Evolutionary conservation across 2,113 vertebrate species (phyloP).

Genomic region (Xyrauchen texanus): DNA sequence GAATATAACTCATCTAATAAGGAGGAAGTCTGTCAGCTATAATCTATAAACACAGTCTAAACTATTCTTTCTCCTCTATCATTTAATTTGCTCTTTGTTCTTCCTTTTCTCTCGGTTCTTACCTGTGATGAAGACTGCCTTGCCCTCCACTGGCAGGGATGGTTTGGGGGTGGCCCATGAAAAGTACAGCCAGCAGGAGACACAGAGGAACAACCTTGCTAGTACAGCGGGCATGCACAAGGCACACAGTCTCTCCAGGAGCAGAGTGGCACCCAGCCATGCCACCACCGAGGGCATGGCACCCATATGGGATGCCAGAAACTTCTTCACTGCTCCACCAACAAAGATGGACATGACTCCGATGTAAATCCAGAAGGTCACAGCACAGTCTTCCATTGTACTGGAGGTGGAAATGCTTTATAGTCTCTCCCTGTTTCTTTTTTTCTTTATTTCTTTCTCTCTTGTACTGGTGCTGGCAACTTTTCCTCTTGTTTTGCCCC

Average conservation of each 20-base stretch:
- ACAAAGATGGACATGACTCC: conserved; percentile 65
- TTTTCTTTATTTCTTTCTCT: background rate
- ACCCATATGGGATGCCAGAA: conserved; percentile 66
- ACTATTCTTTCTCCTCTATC: background rate
- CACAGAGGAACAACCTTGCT: conserved; percentile 53
- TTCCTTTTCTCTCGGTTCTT: conserved; percentile 30
- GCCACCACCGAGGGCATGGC: conserved; percentile 64
- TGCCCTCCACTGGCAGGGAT: conserved; percentile 60
- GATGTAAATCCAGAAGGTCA: conserved; percentile 75
- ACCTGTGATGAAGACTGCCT: conserved; percentile 77
- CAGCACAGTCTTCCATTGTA: conserved; percentile 69
- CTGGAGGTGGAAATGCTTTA: background rate
- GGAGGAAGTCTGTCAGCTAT: too few relatives aligned
- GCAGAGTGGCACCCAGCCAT: conserved; percentile 71
- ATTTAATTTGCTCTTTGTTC: background rate
- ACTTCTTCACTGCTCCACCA: conserved; percentile 67
- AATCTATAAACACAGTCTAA: too few relatives aligned
- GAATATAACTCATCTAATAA: background rate
- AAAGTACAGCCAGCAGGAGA: conserved; percentile 60
- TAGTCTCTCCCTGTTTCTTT: conserved; percentile 15
- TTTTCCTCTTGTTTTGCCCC: conserved; percentile 17
- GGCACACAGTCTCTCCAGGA: conserved; percentile 69
- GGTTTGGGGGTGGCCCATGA: conserved; percentile 26
- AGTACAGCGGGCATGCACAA: conserved; percentile 64
- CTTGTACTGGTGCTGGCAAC: conserved; percentile 11